Evolutionary conservation across 2,113 vertebrate genomes (phyloP), one percentile per base, ranked within the genome.

Genomic region (Motacilla tschutschensis): DNA sequence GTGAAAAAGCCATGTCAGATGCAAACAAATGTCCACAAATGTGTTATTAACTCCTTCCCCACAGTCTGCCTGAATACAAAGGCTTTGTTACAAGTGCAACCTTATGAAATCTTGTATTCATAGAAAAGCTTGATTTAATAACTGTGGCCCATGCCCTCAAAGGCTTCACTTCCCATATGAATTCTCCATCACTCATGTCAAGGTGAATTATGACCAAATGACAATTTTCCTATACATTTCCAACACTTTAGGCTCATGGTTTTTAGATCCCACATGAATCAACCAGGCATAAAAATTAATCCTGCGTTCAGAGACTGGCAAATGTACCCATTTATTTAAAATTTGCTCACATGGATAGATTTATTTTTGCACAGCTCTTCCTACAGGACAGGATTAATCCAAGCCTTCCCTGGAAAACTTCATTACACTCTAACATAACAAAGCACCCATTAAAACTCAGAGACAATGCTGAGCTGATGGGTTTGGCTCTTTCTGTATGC

Each of bases 161-260:
- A 92, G 72, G 55, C 36, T 94, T 91, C 78, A 41, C 70, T 89
- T 84, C 46, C 55, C 74, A 25, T 55, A 24, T 18, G 48, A 95
- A 84, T 66, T 87, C 75, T 36, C 48, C 48, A 47, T 86, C 59
- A 41, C 22, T 76, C 87, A 63, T 41, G 36, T 66, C 71, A 87
- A 71, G 26, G 17, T 53, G 64, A 91, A 82, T 86, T 88, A 91
- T 70, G 40, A 82, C 31, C 40, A 41, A 84, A 33, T 79, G 78
- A 73, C 44, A 76, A 21, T 79, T 90, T 89, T 88, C 66, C 43
- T 79, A 35, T 48, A 59, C 3, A 25, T 87, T 93, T 80, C 57
- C 65, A 74, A 15, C 14, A 48, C 40, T 90, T 89, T 6, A 85
- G 47, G 10, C 31, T 63, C 21, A 38, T 35, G 10, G 1, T 11